Percentiles rank a stretch among this genome's conserved stretches.
phyloP scores from a whole-genome alignment of 2,888 invertebrate genomes.

The Neoaliturus tenellus region DNA sequence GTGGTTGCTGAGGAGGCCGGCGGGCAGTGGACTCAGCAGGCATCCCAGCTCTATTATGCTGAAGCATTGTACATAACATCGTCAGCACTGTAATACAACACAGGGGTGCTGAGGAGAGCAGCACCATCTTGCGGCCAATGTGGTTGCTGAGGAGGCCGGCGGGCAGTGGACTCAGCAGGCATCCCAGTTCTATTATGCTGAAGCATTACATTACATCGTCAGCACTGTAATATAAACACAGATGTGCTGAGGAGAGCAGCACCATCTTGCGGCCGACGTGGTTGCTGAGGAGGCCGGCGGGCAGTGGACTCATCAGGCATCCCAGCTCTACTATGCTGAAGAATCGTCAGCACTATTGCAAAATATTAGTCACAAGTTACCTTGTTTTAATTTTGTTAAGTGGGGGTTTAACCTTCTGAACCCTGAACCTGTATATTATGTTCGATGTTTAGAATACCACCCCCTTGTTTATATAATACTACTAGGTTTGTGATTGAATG shows the following conservation, averaged over 20 bases:
- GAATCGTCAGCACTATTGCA: no score
- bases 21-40: conserved; percentile 26
- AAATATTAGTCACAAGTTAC: no score
- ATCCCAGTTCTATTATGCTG: conserved; percentile 17
- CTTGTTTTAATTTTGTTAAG: no score
- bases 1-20: conserved; percentile 18
- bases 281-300: conserved; percentile 13
- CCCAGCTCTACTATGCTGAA: conserved; percentile 28
- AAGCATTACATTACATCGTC: background rate
- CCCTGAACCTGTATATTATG: no score
- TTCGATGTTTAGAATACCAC: no score
- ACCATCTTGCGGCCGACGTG: conserved; percentile 31
- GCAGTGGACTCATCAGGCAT: conserved; percentile 25
- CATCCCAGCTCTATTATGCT: conserved; percentile 16
- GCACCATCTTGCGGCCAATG: conserved; percentile 27
- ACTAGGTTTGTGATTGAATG: no score
- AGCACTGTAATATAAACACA: no score
- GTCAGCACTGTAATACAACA: no score
- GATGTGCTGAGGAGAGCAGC: conserved; percentile 36
- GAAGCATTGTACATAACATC: background rate
- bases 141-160: conserved; percentile 22
- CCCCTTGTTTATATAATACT: no score
- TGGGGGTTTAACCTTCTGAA: no score
- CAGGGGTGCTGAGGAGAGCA: conserved; percentile 36
- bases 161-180: conserved; percentile 25